Base-by-base conservation (phyloP, 2,113 vertebrate species). In the rat (Rattus norvegicus) region DNA sequence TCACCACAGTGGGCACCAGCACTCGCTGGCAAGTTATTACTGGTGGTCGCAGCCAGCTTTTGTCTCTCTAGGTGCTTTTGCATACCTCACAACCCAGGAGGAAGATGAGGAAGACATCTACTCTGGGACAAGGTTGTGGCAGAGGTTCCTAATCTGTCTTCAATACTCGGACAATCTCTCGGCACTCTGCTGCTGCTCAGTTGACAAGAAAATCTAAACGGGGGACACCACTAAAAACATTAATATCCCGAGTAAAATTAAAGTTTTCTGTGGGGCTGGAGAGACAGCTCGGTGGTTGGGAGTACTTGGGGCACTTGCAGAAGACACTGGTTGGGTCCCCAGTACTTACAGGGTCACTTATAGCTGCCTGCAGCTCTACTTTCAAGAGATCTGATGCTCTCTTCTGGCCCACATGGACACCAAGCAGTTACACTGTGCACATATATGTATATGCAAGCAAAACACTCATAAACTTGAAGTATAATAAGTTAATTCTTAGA, bases 101-200 rank as follows among this genome's bases (percentile, higher is more conserved):
- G 52, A 76, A 56, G 12, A 28, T 19, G 24, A 39, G 49, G 80
- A 52, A 90, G 28, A 8, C n/a, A 69, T 85, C 65, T 59, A 43
- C 67, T 61, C 61, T 49, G 36, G 33, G 9, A 81, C 52, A 76
- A 80, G 26, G 36, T 47, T 70, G 20, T 87, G 11, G 61, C 33
- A 93, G 89, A 73, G 95, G 22, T 24, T 81, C 88, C 86, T 77
- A 79, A 56, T 43, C 65, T 77, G 43, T 85, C n/a, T 91, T 86
- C 52, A 86, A 94, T 93, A 63, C 10, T 43, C 75, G 39, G 22
- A 47, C 12, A 43, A 76, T 47, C 77, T 96, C 52, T 76, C 47
- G 54, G 33, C 1, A 69, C 4, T 54, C 2, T n/a, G 14, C 61
- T 73, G 3, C 49, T n/a, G 10, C 20, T 59, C 79, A 96, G 54